Base-by-base conservation (phyloP, 1,140 invertebrate species). In the Lucilia cuprina region DNA sequence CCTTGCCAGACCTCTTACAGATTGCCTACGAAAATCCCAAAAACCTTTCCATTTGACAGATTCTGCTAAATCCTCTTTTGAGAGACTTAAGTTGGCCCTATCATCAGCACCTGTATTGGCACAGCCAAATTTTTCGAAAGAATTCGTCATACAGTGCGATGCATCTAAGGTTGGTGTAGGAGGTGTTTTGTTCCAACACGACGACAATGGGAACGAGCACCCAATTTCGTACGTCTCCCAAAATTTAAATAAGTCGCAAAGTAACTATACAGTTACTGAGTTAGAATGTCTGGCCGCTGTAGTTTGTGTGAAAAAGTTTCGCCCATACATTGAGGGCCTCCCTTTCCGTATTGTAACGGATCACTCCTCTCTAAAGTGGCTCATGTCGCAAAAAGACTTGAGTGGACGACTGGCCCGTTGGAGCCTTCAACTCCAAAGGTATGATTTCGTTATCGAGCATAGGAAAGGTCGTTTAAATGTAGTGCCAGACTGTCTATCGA, bases 261-360 rank as follows among this genome's bases (percentile, higher is more conserved):
- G 83, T 14, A 86, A 86, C 10, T 87, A 86, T 83, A 78, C 34
- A 0, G 87, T 87, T 8, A 91, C 90, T 9, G 91, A 93, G 85
- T 84, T 86, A 82, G 92, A 93, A 87, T 89, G 88, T 82, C 85
- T 92, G 17, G 92, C 91, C 8, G 86, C 93, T 12, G 83, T 93
- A 3, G 88, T 87, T 70, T 90, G 87, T 10, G 86, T 91, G 47
- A 86, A 91, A 84, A 90, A 92, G 75, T 93, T 92, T 84, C 85
- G 89, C 65, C 85, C 87, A 5, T 93, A 92, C 85, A 30, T 93
- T 3, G 88, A 90, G 74, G 91, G 89, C 1, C 74, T 87, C 0
- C 35, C 87, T 41, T 92, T 93, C 84, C 85, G 84, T 5, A 84
- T 92, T 3, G 85, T 91, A 49, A 89, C 87, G 17, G 88, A 92